Conservation (phyloP, 2,888 invertebrate genomes). For the Brenthis ino region DNA sequence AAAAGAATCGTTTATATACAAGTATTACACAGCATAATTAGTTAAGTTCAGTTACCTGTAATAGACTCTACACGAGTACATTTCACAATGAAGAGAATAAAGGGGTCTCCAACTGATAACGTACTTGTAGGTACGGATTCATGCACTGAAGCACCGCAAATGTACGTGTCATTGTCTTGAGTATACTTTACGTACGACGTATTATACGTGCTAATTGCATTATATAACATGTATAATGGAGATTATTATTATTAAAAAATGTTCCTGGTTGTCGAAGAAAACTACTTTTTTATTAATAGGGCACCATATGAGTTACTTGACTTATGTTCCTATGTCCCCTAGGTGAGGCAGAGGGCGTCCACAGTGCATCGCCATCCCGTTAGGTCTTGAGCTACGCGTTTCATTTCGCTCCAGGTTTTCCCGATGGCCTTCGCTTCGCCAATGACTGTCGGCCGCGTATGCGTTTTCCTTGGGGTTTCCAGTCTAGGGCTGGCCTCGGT, state of each 20-base stretch:
- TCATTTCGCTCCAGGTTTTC: too few species aligned
- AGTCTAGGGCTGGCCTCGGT: too few species aligned
- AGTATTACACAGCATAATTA: neutral
- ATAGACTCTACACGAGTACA: conserved; percentile 16
- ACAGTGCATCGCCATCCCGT: too few species aligned
- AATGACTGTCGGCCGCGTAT: too few species aligned
- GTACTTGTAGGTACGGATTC: conserved; percentile 12
- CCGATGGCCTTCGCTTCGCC: too few species aligned
- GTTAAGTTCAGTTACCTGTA: conserved; percentile 28
- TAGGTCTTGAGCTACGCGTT: too few species aligned
- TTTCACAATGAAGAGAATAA: conserved; percentile 35
- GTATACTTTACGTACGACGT: conserved; percentile 24
- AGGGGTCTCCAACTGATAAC: conserved; percentile 39
- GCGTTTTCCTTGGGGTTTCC: too few species aligned
- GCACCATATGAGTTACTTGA: too few species aligned
- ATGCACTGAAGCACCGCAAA: conserved; percentile 28
- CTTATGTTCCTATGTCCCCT: too few species aligned
- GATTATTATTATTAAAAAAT: neutral
- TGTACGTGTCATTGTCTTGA: conserved; percentile 31
- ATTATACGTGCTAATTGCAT: conserved; percentile 12
- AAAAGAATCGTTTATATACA: neutral
- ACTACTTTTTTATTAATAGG: too few species aligned
- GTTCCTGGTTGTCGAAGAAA: too few species aligned
- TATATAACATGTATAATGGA: neutral
- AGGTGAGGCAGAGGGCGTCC: too few species aligned